These are phyloP conservation scores for Trachurus trachurus DNA, from an alignment of 2,797 vertebrate genomes.

Conservation along the genomic window DNA sequence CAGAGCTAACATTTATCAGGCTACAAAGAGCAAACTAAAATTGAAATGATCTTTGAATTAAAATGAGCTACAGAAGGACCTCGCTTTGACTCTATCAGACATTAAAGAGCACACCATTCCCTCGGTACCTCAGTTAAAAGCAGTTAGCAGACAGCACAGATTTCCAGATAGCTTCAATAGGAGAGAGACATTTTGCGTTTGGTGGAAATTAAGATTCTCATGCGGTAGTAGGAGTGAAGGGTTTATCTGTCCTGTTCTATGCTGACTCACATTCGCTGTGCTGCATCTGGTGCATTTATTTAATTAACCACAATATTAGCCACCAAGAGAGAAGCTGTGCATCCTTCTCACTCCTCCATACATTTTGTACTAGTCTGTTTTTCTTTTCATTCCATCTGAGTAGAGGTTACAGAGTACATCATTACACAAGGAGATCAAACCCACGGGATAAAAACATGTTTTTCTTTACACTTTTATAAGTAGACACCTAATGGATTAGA, in stretches of 20 bases:
- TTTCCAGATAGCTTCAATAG: constrained; percentile 48
- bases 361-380: constrained; percentile 15
- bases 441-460: constrained; percentile 18
- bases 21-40: constrained; percentile 60
- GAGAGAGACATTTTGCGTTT: constrained; percentile 25
- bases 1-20: constrained; percentile 60
- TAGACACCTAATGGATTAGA: constrained; percentile 10
- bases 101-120: constrained; percentile 52
- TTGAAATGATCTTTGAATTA: constrained; percentile 59
- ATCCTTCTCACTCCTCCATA: constrained; percentile 1
- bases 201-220: constrained; percentile 42
- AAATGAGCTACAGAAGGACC: constrained; percentile 54
- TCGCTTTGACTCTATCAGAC: constrained; percentile 49
- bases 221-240: constrained; percentile 3
- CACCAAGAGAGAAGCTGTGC: constrained; percentile 16
- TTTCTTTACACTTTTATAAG: neutral
- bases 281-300: constrained; percentile 1
- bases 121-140: constrained; percentile 41
- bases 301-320: neutral
- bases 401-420: constrained; percentile 33
- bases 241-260: constrained; percentile 13
- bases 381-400: constrained; percentile 5
- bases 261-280: constrained; percentile 14
- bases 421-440: constrained; percentile 27
- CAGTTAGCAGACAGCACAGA: constrained; percentile 23